Evolutionary conservation across 2,797 vertebrate genomes (phyloP), one percentile per base, ranked within the genome.

Genomic region (Pteronotus mesoamericanus): DNA sequence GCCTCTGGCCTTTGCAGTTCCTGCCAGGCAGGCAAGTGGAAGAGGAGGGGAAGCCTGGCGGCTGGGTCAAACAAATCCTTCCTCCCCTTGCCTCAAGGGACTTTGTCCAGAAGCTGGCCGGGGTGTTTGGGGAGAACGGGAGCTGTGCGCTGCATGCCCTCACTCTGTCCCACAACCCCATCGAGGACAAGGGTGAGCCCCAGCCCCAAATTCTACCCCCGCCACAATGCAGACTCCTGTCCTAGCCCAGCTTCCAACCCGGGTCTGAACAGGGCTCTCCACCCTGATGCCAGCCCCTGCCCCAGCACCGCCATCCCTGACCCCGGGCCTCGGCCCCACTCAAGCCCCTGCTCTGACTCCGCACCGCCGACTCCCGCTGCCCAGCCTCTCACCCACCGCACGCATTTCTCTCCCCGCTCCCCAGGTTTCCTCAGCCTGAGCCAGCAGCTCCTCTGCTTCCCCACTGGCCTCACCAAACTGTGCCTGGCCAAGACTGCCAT

Each of bases 401-500:
- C 22, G 8, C 34, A 0, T 74, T 79, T 96, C 44, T 96, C 77
- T 91, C 64, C 64, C 84, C 10, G 64, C 48, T 57, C 22, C 85
- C 46, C 97, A 99, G 99, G 99, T 85, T 99, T 99, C 66, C 98
- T 99, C 95, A 99, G 99, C 96, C 98, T 99, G 94, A 99, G 99
- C 96, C 99, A 99, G 98, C 99, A 99, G 97, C 99, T 99, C 79
- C 99, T 99, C 94, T 99, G 99, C 90, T 99, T 99, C 96, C 99
- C 99, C 95, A 99, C 99, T 89, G 99, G 99, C 75, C 98, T 99
- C 86, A 99, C 99, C 96, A 98, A 99, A 93, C 99, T 99, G 80
- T 99, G 99, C 97, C 99, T 99, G 97, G 99, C 99, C 97, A 99
- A 99, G 98, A 99, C 99, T 79, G 98, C 99, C 46, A 98, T 99